These are phyloP conservation scores for Alloplasta piceator DNA, from an alignment of 2,888 invertebrate species.

Conservation along the genomic window DNA sequence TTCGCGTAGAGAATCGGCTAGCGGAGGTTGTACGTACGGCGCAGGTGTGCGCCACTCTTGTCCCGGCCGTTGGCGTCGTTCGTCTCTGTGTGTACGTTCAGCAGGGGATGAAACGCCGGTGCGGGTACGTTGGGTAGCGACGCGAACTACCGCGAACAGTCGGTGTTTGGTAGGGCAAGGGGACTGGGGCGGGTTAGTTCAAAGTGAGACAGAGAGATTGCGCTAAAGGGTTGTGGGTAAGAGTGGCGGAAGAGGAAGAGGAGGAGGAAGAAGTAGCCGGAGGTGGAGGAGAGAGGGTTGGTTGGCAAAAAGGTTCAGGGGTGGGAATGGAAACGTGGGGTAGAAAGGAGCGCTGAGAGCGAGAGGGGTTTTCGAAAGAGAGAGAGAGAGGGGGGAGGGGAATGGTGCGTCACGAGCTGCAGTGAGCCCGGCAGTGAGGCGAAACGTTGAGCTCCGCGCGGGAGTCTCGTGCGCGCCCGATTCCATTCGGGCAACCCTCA, in stretches of 20 bases:
- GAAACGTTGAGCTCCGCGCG: constrained; percentile 82
- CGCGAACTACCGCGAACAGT: constrained; percentile 55
- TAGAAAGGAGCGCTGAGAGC: neutral
- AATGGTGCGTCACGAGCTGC: constrained; percentile 82
- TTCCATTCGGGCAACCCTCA: constrained; percentile 64
- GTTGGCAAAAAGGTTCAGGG: constrained; percentile 64
- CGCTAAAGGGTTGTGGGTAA: constrained; percentile 67
- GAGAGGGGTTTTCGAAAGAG: too few species aligned
- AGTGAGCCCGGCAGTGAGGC: constrained; percentile 82
- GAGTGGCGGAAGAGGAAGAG: constrained; percentile 56
- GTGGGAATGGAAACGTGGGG: constrained; percentile 63
- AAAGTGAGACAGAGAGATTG: constrained; percentile 54
- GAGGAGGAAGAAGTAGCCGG: constrained; percentile 61
- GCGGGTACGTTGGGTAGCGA: constrained; percentile 66
- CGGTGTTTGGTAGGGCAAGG: constrained; percentile 23
- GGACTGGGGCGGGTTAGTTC: constrained; percentile 57
- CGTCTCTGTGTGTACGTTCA: constrained; percentile 69
- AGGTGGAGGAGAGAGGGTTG: constrained; percentile 68
- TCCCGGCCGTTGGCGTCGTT: constrained; percentile 76
- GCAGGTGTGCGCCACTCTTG: constrained; percentile 77
- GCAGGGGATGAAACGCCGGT: constrained; percentile 69
- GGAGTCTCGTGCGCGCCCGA: constrained; percentile 80
- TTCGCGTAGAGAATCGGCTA: constrained; percentile 27
- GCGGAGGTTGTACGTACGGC: constrained; percentile 68
- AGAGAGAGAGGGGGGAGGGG: constrained; percentile 72